Evolutionary conservation across 2,113 vertebrate genomes (phyloP), one percentile per base, ranked within the genome.

Genomic region (Otus sunia): DNA sequence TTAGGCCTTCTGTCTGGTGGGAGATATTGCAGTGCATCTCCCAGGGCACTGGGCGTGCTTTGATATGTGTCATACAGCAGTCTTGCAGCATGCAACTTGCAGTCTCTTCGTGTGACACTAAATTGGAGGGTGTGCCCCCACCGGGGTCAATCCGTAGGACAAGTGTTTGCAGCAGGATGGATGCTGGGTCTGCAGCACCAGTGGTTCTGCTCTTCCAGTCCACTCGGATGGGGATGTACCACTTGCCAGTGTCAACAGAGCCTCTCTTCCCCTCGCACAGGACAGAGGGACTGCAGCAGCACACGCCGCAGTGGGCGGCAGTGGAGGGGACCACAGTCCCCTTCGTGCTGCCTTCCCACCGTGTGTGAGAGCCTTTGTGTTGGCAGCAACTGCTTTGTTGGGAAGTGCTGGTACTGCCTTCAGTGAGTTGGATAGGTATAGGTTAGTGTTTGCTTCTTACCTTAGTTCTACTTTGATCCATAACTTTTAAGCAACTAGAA

Each of bases 211-310:
- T 17, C 50, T 58, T 90, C 30, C 50, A 37, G 50, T 15, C 45
- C 1, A 0, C 39, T 69, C 1, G 6, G 52, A 37, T 0, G 1
- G 53, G 12, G 6, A 23, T 0, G 1, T 30, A 5, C 50, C 2
- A 6, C 32, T 52, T 73, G 17, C 25, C 39, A 12, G 36, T 22
- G 67, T 27, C 1, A 0, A 10, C 63, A 41, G 77, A 74, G 63
- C 37, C 30, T 50, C 73, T 55, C 43, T 45, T 62, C 21, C 76
- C 27, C n/a, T 34, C 37, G 49, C 55, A 21, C 2, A 6, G 77
- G 53, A 41, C 53, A 37, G 63, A n/a, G 29, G 39, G 67, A 10
- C 49, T 4, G 37, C 2, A 5, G 47, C 84, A 78, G 69, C 1
- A 4, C 32, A 4, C 0, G 1, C n/a, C 11, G 15, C 4, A 0